Base-by-base conservation (phyloP, 2,888 invertebrate species). In the Anticlea derivata region DNA sequence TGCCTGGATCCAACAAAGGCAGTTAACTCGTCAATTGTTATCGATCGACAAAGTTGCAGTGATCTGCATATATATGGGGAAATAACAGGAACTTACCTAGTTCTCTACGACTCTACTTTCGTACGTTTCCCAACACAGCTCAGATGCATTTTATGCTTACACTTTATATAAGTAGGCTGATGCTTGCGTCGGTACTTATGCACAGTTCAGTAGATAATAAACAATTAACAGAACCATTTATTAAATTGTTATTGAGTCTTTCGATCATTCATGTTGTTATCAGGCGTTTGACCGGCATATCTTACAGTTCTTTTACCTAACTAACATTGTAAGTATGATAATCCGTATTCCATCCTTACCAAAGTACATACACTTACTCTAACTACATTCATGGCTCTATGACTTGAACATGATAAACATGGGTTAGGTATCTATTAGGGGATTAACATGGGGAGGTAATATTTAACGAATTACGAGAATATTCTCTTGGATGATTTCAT, bases 291-390 rank as follows among this genome's bases (percentile, higher is more conserved):
- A 75, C 63, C 76, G 80, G 76, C 75, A 74, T 77, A 72, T 62
- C 69, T 68, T 68, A 70, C 66, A 82, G 80, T 86, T 86, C 83
- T 80, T 85, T 86, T 86, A 84, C 83, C 82, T 80, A 83, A 62
- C 68, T 57, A 61, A 61, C 62, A 50, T 60, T 62, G 62, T 60
- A 58, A 54, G 37, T 38, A 34, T 24, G 11, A 29, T 41, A 24
- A 43, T 41, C 11, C 40, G 11, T 29, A n/a, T n/a, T n/a, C n/a
- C n/a, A n/a, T n/a, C n/a, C n/a, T n/a, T n/a, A n/a, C n/a, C n/a
- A n/a, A n/a, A n/a, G n/a, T n/a, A n/a, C n/a, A n/a, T n/a, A n/a
- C n/a, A n/a, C n/a, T n/a, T n/a, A n/a, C n/a, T n/a, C n/a, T n/a
- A n/a, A n/a, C n/a, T n/a, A n/a, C n/a, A n/a, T n/a, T n/a, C n/a